Evolutionary conservation across 2,797 vertebrate species (phyloP), one percentile per base, ranked within the genome.

Genomic region (Oreochromis mossambicus): DNA sequence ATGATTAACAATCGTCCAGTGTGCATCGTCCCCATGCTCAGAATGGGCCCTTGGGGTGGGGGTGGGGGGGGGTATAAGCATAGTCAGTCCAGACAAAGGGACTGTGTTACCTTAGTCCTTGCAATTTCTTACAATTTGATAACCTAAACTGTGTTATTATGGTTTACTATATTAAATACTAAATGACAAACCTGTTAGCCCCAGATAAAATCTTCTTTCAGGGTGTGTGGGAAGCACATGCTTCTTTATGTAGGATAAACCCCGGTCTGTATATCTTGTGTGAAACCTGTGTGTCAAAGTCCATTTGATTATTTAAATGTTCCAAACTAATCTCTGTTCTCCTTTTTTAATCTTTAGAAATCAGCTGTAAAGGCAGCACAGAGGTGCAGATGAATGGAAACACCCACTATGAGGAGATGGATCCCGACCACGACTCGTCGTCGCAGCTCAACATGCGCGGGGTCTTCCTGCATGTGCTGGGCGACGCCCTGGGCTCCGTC

Each of bases 391-490:
- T 97, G 87, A 99, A 98, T 9, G 98, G 98, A 58, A 97, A 91
- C 68, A 84, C 96, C 46, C 92, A 96, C 84, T 96, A 95, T 2
- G 97, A 97, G 29, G 94, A 96, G 75, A 19, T 97, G 77, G 96
- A 97, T 6, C 92, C 96, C 0, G 93, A 91, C 1, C 82, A 83
- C 0, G 81, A 96, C 66, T 87, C 96, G 0, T 94, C 97, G 0
- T 96, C 96, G 0, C 97, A 99, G 89, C 98, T 99, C 83, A 99
- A 99, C 96, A 99, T 99, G 99, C 98, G 98, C 4, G 99, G 99
- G 12, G 99, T 99, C 87, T 99, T 99, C 93, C 97, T 99, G 83
- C 98, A 99, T 19, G 99, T 99, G 83, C 95, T 99, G 83, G 99
- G 99, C 11, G 99, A 99, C 36, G 99, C 99, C 19, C 95, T 99